These are phyloP conservation scores for Orcinus orca DNA, from an alignment of 2,113 vertebrate genomes.

Conservation along the genomic window DNA sequence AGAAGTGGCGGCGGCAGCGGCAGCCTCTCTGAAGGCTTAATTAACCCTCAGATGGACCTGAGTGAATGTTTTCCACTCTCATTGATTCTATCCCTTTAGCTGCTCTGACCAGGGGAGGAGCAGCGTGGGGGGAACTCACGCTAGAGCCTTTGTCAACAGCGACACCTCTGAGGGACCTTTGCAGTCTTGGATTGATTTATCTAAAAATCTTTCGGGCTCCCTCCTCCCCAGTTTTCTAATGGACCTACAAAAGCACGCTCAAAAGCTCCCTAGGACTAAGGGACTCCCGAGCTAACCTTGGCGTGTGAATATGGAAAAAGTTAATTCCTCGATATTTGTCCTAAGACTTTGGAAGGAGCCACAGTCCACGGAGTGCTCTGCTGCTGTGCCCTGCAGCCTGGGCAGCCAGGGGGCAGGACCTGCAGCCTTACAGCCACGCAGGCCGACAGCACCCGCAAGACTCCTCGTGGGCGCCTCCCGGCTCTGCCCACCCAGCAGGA, in stretches of 20 bases:
- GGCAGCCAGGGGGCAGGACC: neutral
- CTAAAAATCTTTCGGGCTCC: neutral
- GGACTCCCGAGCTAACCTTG: neutral
- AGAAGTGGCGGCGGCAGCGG: neutral
- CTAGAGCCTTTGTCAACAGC: neutral
- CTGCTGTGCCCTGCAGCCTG: neutral
- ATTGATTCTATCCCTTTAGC: neutral
- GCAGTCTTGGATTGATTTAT: neutral
- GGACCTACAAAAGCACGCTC: neutral
- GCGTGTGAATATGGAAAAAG: neutral
- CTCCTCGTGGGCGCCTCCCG: neutral
- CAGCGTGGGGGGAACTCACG: neutral
- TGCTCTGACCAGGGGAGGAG: neutral
- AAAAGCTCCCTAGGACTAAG: neutral
- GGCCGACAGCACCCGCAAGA: fast-evolving
- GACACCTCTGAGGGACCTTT: neutral
- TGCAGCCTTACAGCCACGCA: fast-evolving
- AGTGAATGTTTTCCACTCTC: neutral
- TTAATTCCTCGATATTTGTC: neutral
- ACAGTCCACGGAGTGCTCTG: neutral
- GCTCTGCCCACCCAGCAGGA: neutral
- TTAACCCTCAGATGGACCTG: neutral
- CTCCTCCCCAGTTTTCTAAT: neutral
- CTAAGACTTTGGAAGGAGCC: neutral
- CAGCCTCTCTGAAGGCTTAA: neutral